Conservation (phyloP, 2,888 invertebrate species). For the Bugula neritina region DNA sequence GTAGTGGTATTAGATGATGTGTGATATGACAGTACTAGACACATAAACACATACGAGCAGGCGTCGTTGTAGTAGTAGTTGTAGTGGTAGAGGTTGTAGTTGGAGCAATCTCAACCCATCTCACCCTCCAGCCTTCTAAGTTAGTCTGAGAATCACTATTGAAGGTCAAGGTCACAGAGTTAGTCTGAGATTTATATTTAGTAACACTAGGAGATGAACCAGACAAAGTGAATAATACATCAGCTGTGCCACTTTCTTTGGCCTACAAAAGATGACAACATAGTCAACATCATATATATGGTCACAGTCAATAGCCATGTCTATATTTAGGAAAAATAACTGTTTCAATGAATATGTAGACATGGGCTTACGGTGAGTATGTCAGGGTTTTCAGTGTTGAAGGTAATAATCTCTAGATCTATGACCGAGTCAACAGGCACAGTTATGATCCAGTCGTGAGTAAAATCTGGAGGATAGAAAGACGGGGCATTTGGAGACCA, state of each 20-base stretch:
- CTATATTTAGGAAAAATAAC: too few relatives aligned
- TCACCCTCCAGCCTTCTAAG: background rate
- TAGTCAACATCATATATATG: too few relatives aligned
- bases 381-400: slow-evolving; percentile 8
- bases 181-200: background rate
- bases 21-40: too few relatives aligned
- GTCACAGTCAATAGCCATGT: too few relatives aligned
- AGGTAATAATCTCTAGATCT: background rate
- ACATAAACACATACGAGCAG: background rate
- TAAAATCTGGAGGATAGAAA: background rate
- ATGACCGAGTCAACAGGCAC: background rate
- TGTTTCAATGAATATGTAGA: too few relatives aligned
- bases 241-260: background rate
- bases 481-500: slow-evolving; percentile 6
- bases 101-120: background rate
- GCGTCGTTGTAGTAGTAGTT: background rate
- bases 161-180: slow-evolving; percentile 14
- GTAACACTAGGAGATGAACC: background rate
- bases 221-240: background rate
- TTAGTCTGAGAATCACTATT: background rate
- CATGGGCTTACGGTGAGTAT: slow-evolving; percentile 21
- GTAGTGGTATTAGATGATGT: too few relatives aligned
- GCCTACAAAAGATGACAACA: background rate
- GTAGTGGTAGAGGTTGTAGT: slow-evolving; percentile 1
- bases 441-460: background rate